Percentiles rank a stretch among this genome's conserved stretches.
Evolutionary conservation across 2,888 invertebrate genomes (phyloP).

Genomic region (Drosophila emarginata): DNA sequence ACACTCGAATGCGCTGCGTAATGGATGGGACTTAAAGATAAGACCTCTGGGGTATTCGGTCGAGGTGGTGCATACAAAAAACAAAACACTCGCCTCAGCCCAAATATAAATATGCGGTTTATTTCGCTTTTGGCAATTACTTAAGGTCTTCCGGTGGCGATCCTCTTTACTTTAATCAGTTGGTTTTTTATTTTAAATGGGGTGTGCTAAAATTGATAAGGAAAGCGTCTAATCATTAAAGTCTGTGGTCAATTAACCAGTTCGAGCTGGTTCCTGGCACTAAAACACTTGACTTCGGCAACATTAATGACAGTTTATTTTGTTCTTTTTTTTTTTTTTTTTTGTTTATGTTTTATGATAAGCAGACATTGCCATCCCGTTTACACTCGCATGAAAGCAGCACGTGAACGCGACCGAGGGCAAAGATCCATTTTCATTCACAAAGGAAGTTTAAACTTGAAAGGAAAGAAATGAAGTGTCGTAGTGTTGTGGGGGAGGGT

Average conservation of each 20-base stretch:
- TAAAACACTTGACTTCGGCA: constrained; percentile 6
- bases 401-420: constrained; percentile 23
- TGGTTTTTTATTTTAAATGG: constrained; percentile 1
- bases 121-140: background rate
- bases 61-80: background rate
- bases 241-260: constrained; percentile 39
- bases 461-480: background rate
- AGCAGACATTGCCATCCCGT: constrained; percentile 35
- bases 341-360: constrained; percentile 43
- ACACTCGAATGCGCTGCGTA: background rate
- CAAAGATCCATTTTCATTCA: constrained; percentile 46
- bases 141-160: constrained; percentile 6
- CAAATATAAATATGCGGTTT: background rate
- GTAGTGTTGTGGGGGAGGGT: background rate
- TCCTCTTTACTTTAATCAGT: constrained; percentile 4
- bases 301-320: constrained; percentile 25
- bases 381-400: constrained; percentile 17
- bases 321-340: constrained; percentile 30
- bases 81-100: background rate
- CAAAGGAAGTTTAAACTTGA: constrained; percentile 8
- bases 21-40: background rate
- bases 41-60: constrained; percentile 1
- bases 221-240: background rate
- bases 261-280: constrained; percentile 34
- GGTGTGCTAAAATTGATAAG: constrained; percentile 34